Percentiles rank a stretch among this genome's conserved stretches.
Evolutionary conservation across 2,113 vertebrate species (phyloP).

Genomic region (Indri indri): DNA sequence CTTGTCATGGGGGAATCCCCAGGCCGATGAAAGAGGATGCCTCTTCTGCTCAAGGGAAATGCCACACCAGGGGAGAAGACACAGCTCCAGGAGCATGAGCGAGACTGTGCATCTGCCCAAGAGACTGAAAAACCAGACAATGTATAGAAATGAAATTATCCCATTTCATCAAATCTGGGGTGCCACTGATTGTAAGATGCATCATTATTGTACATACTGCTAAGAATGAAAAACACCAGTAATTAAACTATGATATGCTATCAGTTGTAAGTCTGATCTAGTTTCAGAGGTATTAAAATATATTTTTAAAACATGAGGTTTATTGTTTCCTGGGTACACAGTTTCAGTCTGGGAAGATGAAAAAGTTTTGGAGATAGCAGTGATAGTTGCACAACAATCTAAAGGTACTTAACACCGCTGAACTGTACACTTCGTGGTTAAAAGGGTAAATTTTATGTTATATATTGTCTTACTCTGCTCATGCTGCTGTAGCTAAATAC

Average conservation of each 20-base stretch:
- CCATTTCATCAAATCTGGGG: neutral
- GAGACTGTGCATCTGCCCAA: neutral
- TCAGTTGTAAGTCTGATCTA: neutral
- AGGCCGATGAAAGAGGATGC: neutral
- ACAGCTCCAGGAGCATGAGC: rapidly evolving
- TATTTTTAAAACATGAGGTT: neutral
- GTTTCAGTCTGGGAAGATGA: neutral
- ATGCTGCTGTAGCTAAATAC: neutral
- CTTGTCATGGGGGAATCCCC: neutral
- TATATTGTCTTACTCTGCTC: neutral
- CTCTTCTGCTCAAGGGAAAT: neutral
- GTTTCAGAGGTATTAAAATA: neutral
- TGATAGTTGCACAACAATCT: too few relatives aligned
- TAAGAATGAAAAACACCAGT: neutral
- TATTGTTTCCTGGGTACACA: neutral
- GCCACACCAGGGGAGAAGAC: too few relatives aligned
- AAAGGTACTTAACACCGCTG: neutral
- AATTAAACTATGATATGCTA: neutral
- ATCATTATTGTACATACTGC: neutral
- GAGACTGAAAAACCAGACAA: neutral
- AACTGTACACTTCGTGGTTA: neutral
- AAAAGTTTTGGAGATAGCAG: neutral
- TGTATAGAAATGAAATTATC: neutral
- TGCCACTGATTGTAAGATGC: neutral
- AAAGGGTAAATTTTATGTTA: neutral